phyloP scores from a whole-genome alignment of 2,888 invertebrate genomes.

The Biston stratarius region DNA sequence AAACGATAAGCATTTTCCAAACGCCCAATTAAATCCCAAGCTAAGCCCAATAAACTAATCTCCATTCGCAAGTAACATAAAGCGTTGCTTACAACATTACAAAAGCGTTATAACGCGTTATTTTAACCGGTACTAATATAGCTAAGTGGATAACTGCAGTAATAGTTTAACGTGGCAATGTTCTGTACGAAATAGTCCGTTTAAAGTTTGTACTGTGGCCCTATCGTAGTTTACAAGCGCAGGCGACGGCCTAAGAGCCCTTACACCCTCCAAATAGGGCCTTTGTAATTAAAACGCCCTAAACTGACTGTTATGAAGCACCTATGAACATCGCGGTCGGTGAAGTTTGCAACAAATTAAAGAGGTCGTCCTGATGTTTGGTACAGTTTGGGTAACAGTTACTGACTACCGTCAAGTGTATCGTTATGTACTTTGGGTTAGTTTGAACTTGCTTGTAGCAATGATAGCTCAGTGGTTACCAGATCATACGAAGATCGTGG shows the following conservation, averaged over 20 bases:
- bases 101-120: conserved; percentile 27
- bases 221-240: conserved; percentile 78
- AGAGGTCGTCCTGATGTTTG: conserved; percentile 32
- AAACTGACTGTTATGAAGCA: conserved; percentile 77
- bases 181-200: conserved; percentile 60
- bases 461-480: too few relatives aligned
- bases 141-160: conserved; percentile 59
- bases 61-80: conserved; percentile 23
- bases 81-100: conserved; percentile 16
- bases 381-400: conserved; percentile 31
- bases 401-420: neutral
- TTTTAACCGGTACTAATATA: conserved; percentile 53
- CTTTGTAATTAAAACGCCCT: conserved; percentile 83
- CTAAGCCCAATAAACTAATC: conserved; percentile 15
- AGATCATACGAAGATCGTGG: too few relatives aligned
- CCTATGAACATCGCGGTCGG: conserved; percentile 62
- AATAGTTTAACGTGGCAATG: conserved; percentile 66
- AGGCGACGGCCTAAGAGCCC: conserved; percentile 75
- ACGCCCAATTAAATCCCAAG: conserved; percentile 6
- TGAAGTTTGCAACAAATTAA: conserved; percentile 56
- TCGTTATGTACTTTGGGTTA: neutral
- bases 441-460: neutral
- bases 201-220: conserved; percentile 61
- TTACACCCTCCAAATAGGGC: conserved; percentile 79
- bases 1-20: neutral